Percentiles rank a stretch among this genome's conserved stretches.
These are phyloP conservation scores for Chymomyza caudatula DNA, from an alignment of 2,888 invertebrate species.

Conservation along the genomic window DNA sequence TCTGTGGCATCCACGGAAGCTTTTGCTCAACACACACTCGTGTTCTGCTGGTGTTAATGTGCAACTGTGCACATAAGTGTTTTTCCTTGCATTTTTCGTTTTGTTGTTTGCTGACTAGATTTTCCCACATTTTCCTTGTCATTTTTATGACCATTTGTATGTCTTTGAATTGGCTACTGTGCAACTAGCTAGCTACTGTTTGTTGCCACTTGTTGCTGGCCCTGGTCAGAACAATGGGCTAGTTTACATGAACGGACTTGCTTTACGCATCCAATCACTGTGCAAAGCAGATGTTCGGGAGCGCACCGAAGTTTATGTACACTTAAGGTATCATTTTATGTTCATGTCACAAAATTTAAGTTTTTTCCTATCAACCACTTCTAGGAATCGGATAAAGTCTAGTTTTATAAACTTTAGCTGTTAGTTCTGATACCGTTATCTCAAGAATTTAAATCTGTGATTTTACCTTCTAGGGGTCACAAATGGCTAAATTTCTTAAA, in stretches of 20 bases:
- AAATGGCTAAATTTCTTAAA: too few species aligned
- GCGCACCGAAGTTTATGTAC: neutral
- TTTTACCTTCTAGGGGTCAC: too few species aligned
- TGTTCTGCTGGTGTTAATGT: slow-evolving; percentile 56
- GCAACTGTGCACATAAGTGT: slow-evolving; percentile 3
- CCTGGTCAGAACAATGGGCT: slow-evolving; percentile 58
- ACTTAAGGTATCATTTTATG: too few species aligned
- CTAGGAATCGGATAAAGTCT: too few species aligned
- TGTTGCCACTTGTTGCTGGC: slow-evolving; percentile 34
- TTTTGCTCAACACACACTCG: neutral
- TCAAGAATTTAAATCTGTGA: too few species aligned
- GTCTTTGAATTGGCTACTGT: slow-evolving; percentile 13
- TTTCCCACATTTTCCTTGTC: slow-evolving; percentile 60
- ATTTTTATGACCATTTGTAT: slow-evolving; percentile 63
- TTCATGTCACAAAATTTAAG: too few species aligned
- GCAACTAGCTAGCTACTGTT: slow-evolving; percentile 46
- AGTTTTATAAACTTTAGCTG: too few species aligned
- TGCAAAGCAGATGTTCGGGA: neutral
- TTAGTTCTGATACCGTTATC: too few species aligned
- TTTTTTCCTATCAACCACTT: too few species aligned
- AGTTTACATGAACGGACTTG: slow-evolving; percentile 54
- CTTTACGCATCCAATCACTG: neutral
- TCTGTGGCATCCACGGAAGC: slow-evolving; percentile 41
- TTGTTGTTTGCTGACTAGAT: too few species aligned
- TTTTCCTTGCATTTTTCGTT: too few species aligned